Evolutionary conservation across 1,140 invertebrate species (phyloP).

Genomic region (Drosophila repletoides): DNA sequence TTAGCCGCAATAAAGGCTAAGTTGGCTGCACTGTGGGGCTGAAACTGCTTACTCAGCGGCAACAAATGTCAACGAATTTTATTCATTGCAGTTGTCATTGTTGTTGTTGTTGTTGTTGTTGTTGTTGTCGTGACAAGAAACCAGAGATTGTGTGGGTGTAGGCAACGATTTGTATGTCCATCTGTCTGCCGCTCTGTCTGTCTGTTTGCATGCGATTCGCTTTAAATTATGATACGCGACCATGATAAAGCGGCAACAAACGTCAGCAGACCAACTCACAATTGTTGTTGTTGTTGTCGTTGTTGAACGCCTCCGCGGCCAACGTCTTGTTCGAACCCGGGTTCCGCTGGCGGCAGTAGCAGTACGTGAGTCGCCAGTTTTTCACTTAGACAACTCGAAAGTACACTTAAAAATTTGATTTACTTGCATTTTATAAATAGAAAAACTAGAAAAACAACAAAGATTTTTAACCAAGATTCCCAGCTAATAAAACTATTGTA

Average conservation of each 20-base stretch:
- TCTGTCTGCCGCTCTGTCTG: constrained; percentile 21
- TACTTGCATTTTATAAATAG: background rate
- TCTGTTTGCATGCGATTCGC: constrained; percentile 49
- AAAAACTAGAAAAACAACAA: too few species aligned
- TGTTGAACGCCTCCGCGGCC: constrained; percentile 41
- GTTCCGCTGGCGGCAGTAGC: background rate
- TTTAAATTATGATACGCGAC: constrained; percentile 74
- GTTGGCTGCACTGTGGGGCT: too few species aligned
- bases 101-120: constrained; percentile 31
- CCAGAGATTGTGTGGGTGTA: constrained; percentile 33
- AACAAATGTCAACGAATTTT: constrained; percentile 72
- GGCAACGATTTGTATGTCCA: constrained; percentile 26
- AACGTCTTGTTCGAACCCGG: constrained; percentile 34
- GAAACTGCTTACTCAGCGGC: constrained; percentile 69
- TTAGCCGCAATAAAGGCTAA: too few species aligned
- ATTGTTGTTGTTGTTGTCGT: constrained; percentile 30
- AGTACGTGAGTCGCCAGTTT: constrained; percentile 37
- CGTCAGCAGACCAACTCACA: constrained; percentile 54
- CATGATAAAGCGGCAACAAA: constrained; percentile 75
- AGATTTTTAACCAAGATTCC: too few species aligned
- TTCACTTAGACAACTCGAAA: background rate
- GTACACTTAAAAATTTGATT: background rate
- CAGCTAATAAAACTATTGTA: too few species aligned
- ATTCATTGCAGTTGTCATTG: constrained; percentile 53
- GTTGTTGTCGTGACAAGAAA: constrained; percentile 28